A percentile compares a stretch with the other conserved stretches of the same genome.
phyloP scores from a whole-genome alignment of 2,888 invertebrate species.

The Dryadula phaetusa region DNA sequence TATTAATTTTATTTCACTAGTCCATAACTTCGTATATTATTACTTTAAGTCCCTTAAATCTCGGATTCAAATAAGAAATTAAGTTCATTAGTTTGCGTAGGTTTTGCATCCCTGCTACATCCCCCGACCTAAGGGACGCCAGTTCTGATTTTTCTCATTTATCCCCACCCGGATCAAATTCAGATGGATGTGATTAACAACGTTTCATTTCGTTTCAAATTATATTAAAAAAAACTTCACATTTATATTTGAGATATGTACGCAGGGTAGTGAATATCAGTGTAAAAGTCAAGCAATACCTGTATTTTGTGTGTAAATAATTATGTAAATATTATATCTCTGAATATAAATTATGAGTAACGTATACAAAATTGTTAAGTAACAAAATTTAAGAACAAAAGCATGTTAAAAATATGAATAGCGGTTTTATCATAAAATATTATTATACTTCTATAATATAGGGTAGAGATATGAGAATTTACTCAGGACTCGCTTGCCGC shows the following conservation, averaged over 20 bases:
- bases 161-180: constrained; percentile 46
- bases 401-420: not conserved
- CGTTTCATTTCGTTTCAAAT: constrained; percentile 42
- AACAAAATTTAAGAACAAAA: not conserved
- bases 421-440: not conserved
- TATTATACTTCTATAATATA: constrained; percentile 18
- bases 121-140: constrained; percentile 40
- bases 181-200: constrained; percentile 46
- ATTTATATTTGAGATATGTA: not conserved
- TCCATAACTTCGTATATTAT: constrained; percentile 14
- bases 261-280: not conserved
- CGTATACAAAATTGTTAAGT: not conserved
- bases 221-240: constrained; percentile 38
- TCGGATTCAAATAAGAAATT: constrained; percentile 42
- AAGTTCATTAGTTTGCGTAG: constrained; percentile 45
- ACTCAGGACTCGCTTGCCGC: constrained; percentile 33
- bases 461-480: constrained; percentile 39
- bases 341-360: not conserved
- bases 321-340: not conserved
- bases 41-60: constrained; percentile 30
- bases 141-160: constrained; percentile 48
- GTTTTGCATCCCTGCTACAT: constrained; percentile 36
- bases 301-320: not conserved
- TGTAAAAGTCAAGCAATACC: not conserved
- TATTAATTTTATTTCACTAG: constrained; percentile 16